Conservation (phyloP, 53 echinoderm and acorn worm genomes). For the Astropecten irregularis region DNA sequence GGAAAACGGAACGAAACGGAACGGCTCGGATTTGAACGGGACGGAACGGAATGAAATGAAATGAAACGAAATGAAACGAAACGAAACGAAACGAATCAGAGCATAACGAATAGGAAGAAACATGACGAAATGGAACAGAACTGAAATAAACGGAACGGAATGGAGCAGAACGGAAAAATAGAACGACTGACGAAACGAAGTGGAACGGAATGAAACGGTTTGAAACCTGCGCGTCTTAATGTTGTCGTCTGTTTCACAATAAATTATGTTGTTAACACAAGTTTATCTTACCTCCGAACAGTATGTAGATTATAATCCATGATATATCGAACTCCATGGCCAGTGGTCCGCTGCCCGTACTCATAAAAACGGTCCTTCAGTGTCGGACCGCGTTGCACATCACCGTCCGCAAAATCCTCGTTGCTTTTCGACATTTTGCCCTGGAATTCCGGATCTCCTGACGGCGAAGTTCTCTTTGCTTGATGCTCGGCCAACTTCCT, state of each 20-base stretch:
- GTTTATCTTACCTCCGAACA: constrained; percentile 37
- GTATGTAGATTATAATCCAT: constrained; percentile 35
- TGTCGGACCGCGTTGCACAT: too few species aligned
- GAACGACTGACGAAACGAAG: too few species aligned
- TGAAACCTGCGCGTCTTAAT: neutral
- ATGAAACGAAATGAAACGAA: neutral
- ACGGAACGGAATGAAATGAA: neutral
- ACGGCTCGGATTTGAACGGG: neutral
- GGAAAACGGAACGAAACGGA: neutral
- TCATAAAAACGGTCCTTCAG: neutral
- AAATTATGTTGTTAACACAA: neutral
- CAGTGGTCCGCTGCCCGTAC: constrained; percentile 47
- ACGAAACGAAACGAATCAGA: too few species aligned
- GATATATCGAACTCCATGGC: constrained; percentile 44
- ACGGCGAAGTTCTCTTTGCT: too few species aligned
- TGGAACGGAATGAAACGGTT: neutral
- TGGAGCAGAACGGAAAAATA: too few species aligned
- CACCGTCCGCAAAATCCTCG: too few species aligned
- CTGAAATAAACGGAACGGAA: too few species aligned
- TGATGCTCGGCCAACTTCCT: too few species aligned
- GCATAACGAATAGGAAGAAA: too few species aligned
- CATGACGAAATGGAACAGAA: too few species aligned
- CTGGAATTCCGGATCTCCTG: too few species aligned
- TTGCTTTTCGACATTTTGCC: too few species aligned
- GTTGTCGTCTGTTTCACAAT: neutral